Percentiles rank a stretch among this genome's conserved stretches.
Conservation (phyloP, 2,888 invertebrate genomes). For the Caenorhabditis sp. region DNA sequence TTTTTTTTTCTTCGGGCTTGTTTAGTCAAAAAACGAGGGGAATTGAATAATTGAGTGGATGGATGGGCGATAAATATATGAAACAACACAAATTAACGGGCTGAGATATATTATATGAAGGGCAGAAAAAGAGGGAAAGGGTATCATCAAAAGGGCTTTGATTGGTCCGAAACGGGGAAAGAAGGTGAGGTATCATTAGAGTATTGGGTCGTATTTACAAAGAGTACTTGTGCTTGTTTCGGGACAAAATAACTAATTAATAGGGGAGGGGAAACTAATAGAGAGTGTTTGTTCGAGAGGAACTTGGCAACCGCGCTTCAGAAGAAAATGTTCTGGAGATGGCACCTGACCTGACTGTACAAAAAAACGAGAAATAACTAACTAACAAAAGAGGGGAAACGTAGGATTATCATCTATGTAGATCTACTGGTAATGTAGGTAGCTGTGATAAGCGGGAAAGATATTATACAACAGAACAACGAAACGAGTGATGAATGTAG, state of each 20-base stretch:
- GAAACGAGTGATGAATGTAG: constrained; percentile 24
- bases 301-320: constrained; percentile 19
- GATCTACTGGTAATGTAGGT: constrained; percentile 12
- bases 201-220: constrained; percentile 36
- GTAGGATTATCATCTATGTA: not conserved
- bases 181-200: constrained; percentile 36
- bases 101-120: constrained; percentile 15
- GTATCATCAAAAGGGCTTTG: constrained; percentile 5
- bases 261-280: not conserved
- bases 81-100: not conserved
- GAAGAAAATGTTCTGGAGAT: not conserved
- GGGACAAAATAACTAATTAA: constrained; percentile 7
- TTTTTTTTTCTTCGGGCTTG: constrained; percentile 14
- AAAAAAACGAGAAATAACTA: not conserved
- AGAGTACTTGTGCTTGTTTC: constrained; percentile 41
- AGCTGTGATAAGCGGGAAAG: constrained; percentile 3
- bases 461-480: constrained; percentile 11
- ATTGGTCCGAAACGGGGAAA: not conserved
- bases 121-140: not conserved
- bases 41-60: constrained; percentile 5
- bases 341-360: constrained; percentile 7
- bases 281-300: not conserved
- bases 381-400: not conserved
- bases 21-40: not conserved
- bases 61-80: not conserved